Evolutionary conservation across 2,113 vertebrate genomes (phyloP).

Genomic region (Centropus unirufus): DNA sequence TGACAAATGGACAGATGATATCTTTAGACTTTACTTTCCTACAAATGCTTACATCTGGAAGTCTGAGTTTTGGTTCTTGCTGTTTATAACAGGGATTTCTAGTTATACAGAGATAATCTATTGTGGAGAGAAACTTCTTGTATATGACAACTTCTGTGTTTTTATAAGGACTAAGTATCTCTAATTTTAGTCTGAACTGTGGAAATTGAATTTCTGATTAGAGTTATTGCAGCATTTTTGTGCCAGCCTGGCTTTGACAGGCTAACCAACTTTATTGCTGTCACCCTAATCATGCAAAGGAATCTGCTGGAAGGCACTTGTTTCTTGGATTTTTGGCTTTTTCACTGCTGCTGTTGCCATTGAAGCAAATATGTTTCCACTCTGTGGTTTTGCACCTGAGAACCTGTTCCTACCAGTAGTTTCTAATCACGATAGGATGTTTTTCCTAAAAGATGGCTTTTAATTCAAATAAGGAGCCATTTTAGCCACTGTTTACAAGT

Average conservation of each 20-base stretch:
- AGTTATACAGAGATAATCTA: not conserved
- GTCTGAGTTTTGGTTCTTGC: not conserved
- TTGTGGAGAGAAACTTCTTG: not conserved
- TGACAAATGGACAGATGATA: not conserved
- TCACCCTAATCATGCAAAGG: not conserved
- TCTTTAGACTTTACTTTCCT: not conserved
- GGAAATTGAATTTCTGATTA: not conserved
- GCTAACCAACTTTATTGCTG: not conserved
- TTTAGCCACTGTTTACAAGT: not conserved
- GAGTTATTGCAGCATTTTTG: not conserved
- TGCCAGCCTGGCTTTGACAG: conserved; percentile 2
- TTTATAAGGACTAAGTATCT: not conserved
- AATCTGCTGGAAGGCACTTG: not conserved
- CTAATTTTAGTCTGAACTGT: not conserved
- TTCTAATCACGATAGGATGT: not conserved
- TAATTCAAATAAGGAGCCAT: not conserved
- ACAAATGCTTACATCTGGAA: not conserved
- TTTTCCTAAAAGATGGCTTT: not conserved
- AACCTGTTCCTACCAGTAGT: not conserved
- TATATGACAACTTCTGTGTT: not conserved
- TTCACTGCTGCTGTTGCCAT: not conserved
- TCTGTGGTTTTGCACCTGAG: not conserved
- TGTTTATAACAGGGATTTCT: not conserved
- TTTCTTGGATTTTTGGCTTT: not conserved
- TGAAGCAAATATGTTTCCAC: not conserved